Conservation (phyloP, 2,888 invertebrate species). For the Clitarchus hookeri region DNA sequence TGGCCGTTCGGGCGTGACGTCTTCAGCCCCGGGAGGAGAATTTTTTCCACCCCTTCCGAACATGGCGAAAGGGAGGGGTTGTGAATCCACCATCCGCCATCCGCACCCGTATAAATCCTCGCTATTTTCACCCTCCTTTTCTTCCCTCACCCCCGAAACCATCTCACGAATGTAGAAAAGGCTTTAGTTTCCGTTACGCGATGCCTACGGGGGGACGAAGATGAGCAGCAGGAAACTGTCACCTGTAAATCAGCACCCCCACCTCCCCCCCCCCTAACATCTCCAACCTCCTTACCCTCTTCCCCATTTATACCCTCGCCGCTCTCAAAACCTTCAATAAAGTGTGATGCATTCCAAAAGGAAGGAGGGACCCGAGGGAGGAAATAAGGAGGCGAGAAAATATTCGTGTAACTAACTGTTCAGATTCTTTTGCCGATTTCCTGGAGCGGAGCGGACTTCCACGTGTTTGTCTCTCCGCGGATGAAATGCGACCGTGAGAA, state of each 20-base stretch:
- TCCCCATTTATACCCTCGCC: neutral
- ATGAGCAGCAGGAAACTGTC: slow-evolving; percentile 24
- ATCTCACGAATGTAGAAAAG: neutral
- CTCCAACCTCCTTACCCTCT: neutral
- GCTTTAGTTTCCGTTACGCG: slow-evolving; percentile 14
- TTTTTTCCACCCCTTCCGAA: neutral
- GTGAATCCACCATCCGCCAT: neutral
- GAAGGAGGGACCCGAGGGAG: neutral
- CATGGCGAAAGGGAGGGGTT: neutral
- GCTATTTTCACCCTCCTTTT: neutral
- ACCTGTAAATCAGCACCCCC: slow-evolving; percentile 31
- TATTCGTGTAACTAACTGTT: slow-evolving; percentile 29
- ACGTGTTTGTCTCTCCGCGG: neutral
- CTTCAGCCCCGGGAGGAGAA: neutral
- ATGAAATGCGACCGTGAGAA: neutral
- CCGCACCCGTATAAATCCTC: slow-evolving; percentile 2
- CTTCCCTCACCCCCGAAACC: neutral
- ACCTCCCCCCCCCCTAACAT: neutral
- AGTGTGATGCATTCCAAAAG: slow-evolving; percentile 29
- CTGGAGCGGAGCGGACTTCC: neutral
- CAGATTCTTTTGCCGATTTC: neutral
- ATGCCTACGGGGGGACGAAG: neutral
- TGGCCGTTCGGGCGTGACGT: neutral
- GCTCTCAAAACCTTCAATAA: slow-evolving; percentile 30
- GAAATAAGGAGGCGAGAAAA: slow-evolving; percentile 31